Evolutionary conservation across 2,797 vertebrate genomes (phyloP).

Genomic region (Triplophysa bombifrons): DNA sequence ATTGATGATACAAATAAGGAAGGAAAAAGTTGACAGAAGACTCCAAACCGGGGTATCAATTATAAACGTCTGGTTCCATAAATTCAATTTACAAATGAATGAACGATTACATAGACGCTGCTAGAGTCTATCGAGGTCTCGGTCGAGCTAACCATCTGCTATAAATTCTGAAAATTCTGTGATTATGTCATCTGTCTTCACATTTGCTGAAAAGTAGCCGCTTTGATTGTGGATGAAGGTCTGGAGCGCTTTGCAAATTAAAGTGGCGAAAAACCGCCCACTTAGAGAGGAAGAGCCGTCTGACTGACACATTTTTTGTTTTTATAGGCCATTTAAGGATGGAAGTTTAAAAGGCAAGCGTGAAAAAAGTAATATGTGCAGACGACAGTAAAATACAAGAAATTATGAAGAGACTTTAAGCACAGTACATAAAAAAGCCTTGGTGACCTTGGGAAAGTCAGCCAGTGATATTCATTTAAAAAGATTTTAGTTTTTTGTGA

Average conservation of each 20-base stretch:
- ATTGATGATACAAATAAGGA: constrained; percentile 35
- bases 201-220: not conserved
- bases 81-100: constrained; percentile 22
- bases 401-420: not conserved
- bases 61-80: constrained; percentile 34
- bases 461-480: not conserved
- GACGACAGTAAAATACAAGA: not conserved
- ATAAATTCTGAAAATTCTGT: not conserved
- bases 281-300: not conserved
- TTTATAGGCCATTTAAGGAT: not conserved
- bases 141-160: not conserved
- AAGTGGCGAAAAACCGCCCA: not conserved
- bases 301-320: not conserved
- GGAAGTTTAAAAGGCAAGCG: no score
- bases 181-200: not conserved
- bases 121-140: constrained; percentile 1
- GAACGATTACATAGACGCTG: not conserved
- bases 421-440: not conserved
- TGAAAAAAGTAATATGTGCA: no score
- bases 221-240: not conserved
- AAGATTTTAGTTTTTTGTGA: not conserved
- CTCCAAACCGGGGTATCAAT: constrained; percentile 25
- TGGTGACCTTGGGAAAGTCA: not conserved
- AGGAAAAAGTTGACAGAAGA: constrained; percentile 38
- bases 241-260: not conserved